Percentiles rank a stretch among this genome's conserved stretches.
phyloP scores from a whole-genome alignment of 1,140 invertebrate genomes.

The Tigriopus japonicus region DNA sequence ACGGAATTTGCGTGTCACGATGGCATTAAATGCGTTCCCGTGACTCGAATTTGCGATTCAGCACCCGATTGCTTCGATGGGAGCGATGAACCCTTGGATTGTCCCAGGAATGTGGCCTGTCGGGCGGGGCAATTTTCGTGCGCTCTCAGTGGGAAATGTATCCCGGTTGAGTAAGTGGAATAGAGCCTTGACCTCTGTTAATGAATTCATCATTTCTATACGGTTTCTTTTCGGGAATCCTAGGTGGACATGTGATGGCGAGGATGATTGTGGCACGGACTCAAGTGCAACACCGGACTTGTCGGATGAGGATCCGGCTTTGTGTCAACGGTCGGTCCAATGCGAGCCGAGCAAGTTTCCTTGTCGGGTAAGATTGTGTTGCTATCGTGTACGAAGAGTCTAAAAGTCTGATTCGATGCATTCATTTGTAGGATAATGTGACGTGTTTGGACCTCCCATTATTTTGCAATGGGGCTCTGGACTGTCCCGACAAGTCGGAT shows the following conservation, averaged over 20 bases:
- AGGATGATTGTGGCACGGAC: slow-evolving; percentile 61
- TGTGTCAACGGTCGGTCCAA: not conserved
- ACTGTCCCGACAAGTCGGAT: slow-evolving; percentile 30
- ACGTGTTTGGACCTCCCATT: slow-evolving; percentile 15
- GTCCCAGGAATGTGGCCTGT: not conserved
- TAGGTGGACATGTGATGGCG: slow-evolving; percentile 83
- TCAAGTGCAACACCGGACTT: slow-evolving; percentile 35
- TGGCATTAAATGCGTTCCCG: slow-evolving; percentile 29
- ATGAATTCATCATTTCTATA: not conserved
- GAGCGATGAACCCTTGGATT: slow-evolving; percentile 32
- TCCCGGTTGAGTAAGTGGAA: not conserved
- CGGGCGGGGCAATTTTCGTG: slow-evolving; percentile 2
- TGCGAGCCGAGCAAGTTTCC: not conserved
- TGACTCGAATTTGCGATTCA: slow-evolving; percentile 37
- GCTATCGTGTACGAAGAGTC: slow-evolving; percentile 10
- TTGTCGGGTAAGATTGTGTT: slow-evolving; percentile 21
- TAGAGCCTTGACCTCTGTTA: not conserved
- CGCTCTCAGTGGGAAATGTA: slow-evolving; percentile 1
- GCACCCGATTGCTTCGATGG: slow-evolving; percentile 45
- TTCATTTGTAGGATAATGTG: slow-evolving; percentile 6
- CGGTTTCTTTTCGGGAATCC: slow-evolving; percentile 35
- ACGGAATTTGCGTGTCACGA: slow-evolving; percentile 8
- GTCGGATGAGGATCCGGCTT: slow-evolving; percentile 56
- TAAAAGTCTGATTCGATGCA: too few relatives aligned
- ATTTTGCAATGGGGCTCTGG: slow-evolving; percentile 6